Evolutionary conservation across 2,888 invertebrate genomes (phyloP).

Genomic region (Quadroppia sp.): DNA sequence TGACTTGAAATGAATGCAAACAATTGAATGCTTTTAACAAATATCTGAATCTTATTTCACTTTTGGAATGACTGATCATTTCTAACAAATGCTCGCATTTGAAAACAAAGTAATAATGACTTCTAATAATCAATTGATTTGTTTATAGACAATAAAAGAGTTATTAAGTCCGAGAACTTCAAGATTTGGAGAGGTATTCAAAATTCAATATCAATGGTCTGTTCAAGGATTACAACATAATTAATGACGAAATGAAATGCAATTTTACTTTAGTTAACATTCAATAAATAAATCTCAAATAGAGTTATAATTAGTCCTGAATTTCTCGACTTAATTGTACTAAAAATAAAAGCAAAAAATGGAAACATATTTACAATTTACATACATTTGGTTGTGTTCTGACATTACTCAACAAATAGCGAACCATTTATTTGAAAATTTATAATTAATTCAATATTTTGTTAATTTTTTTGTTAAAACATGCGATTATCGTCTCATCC

Average conservation of each 20-base stretch:
- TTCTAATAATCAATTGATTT: slow-evolving; percentile 24
- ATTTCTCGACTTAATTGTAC: slow-evolving; percentile 37
- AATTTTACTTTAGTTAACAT: not conserved
- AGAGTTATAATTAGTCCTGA: slow-evolving; percentile 1
- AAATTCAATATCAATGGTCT: not conserved
- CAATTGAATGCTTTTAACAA: not conserved
- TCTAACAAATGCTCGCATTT: slow-evolving; percentile 22
- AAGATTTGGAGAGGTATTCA: slow-evolving; percentile 36
- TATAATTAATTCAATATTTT: too few relatives aligned
- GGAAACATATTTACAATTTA: slow-evolving; percentile 37
- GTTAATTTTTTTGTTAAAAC: too few relatives aligned
- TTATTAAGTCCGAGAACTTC: slow-evolving; percentile 35
- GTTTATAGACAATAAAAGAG: not conserved
- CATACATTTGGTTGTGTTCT: slow-evolving; percentile 36
- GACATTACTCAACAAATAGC: slow-evolving; percentile 10
- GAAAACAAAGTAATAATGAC: slow-evolving; percentile 28
- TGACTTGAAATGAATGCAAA: slow-evolving; percentile 1
- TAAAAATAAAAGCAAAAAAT: slow-evolving; percentile 33
- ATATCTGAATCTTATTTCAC: slow-evolving; percentile 6
- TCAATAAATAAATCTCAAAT: not conserved
- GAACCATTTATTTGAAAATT: not conserved
- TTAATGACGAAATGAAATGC: slow-evolving; percentile 22
- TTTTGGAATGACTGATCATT: slow-evolving; percentile 26
- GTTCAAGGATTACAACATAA: slow-evolving; percentile 19
- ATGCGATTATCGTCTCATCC: not conserved